Percentiles rank a stretch among this genome's conserved stretches.
Conservation (phyloP, 2,113 vertebrate species). For the Antigone vipio region DNA sequence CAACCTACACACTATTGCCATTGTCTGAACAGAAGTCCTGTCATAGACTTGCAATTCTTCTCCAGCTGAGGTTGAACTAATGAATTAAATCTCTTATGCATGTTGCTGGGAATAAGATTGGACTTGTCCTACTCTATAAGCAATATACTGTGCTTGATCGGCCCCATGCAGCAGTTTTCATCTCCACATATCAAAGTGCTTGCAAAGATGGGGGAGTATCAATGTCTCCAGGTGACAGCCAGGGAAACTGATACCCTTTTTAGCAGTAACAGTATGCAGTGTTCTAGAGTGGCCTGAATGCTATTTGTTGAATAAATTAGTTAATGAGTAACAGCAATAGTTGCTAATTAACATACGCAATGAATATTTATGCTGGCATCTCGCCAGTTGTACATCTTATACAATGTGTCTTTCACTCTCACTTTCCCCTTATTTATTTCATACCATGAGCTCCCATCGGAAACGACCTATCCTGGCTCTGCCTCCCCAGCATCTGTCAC, state of each 20-base stretch:
- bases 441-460: background rate
- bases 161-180: background rate
- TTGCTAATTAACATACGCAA: constrained; percentile 68
- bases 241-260: constrained; percentile 56
- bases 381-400: constrained; percentile 45
- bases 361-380: constrained; percentile 66
- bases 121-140: background rate
- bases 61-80: background rate
- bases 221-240: constrained; percentile 67
- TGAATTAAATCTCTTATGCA: background rate
- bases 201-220: constrained; percentile 38
- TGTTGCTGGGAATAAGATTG: background rate
- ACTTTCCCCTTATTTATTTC: constrained; percentile 59
- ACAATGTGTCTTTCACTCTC: constrained; percentile 66
- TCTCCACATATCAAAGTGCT: constrained; percentile 21
- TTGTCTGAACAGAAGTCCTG: background rate
- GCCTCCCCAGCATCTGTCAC: constrained; percentile 8
- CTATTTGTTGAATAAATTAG: constrained; percentile 69
- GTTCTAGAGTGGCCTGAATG: constrained; percentile 59
- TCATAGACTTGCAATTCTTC: background rate
- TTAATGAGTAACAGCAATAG: constrained; percentile 67
- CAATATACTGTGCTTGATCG: background rate
- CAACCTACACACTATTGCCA: background rate
- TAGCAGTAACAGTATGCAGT: constrained; percentile 61
- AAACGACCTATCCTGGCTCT: constrained; percentile 20